phyloP scores from a whole-genome alignment of 2,797 vertebrate genomes.

The Anguilla marmorata region DNA sequence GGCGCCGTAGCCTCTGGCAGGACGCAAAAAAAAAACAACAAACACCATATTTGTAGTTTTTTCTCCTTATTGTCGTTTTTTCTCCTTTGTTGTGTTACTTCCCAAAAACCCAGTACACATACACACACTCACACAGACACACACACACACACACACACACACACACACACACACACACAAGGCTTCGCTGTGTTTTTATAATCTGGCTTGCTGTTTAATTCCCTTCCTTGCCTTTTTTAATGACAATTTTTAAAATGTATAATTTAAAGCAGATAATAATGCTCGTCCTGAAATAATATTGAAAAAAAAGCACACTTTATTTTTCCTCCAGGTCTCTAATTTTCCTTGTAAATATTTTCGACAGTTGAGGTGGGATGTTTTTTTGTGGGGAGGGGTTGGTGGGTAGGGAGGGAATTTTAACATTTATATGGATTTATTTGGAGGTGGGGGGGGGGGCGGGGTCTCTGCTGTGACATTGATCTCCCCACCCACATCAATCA shows the following conservation, averaged over 20 bases:
- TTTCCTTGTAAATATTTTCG: slow-evolving; percentile 69
- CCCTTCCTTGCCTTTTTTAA: slow-evolving; percentile 45
- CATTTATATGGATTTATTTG: slow-evolving; percentile 25
- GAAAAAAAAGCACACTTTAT: slow-evolving; percentile 69
- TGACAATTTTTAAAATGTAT: slow-evolving; percentile 68
- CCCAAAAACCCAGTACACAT: slow-evolving; percentile 45
- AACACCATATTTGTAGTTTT: slow-evolving; percentile 57
- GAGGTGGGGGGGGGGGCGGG: background rate
- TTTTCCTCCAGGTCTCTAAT: slow-evolving; percentile 58
- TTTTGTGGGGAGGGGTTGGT: slow-evolving; percentile 24
- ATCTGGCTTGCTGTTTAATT: slow-evolving; percentile 54
- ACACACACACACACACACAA: too few relatives aligned
- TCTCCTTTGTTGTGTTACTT: slow-evolving; percentile 56
- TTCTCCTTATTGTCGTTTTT: slow-evolving; percentile 40
- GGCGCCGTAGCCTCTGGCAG: slow-evolving; percentile 46
- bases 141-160: slow-evolving; percentile 43
- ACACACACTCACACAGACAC: slow-evolving; percentile 34
- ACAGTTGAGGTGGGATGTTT: slow-evolving; percentile 45
- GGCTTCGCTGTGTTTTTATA: slow-evolving; percentile 16
- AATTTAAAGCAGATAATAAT: slow-evolving; percentile 68
- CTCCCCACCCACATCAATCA: background rate
- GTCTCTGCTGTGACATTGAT: slow-evolving; percentile 8
- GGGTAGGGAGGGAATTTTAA: slow-evolving; percentile 35
- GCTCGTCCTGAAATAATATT: slow-evolving; percentile 61
- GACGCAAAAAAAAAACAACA: slow-evolving; percentile 32